These are phyloP conservation scores for Papio anubis DNA, from an alignment of 2,113 vertebrate genomes.

Conservation along the genomic window DNA sequence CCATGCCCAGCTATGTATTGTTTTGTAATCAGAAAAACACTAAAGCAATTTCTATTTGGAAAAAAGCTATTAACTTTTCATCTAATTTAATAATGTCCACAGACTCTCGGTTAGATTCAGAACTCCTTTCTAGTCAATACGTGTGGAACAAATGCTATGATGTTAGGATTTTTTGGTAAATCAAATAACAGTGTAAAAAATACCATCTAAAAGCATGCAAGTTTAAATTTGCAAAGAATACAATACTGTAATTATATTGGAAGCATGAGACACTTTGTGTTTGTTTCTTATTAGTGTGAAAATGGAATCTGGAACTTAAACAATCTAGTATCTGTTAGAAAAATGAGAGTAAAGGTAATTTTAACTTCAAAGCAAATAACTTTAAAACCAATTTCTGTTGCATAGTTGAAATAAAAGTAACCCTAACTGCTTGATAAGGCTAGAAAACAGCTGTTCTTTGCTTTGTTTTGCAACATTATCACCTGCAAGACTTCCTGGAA, in stretches of 20 bases:
- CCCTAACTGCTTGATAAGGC: not conserved
- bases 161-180: not conserved
- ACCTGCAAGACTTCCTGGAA: slow-evolving; percentile 74
- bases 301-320: slow-evolving; percentile 44
- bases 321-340: not conserved
- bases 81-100: not conserved
- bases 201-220: not conserved
- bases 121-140: not conserved
- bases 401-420: not conserved
- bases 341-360: slow-evolving; percentile 53
- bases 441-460: slow-evolving; percentile 51
- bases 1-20: not conserved
- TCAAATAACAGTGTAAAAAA: not conserved
- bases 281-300: slow-evolving; percentile 39
- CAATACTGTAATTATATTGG: not conserved
- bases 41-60: not conserved
- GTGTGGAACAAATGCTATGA: not conserved
- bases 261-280: not conserved
- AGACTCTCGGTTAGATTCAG: not conserved
- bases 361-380: slow-evolving; percentile 64
- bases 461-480: slow-evolving; percentile 62
- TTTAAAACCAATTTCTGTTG: slow-evolving; percentile 42
- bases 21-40: not conserved
- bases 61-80: not conserved
- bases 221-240: slow-evolving; percentile 39